Conservation (phyloP, 1,140 invertebrate genomes). For the Saccostrea cuccullata region DNA sequence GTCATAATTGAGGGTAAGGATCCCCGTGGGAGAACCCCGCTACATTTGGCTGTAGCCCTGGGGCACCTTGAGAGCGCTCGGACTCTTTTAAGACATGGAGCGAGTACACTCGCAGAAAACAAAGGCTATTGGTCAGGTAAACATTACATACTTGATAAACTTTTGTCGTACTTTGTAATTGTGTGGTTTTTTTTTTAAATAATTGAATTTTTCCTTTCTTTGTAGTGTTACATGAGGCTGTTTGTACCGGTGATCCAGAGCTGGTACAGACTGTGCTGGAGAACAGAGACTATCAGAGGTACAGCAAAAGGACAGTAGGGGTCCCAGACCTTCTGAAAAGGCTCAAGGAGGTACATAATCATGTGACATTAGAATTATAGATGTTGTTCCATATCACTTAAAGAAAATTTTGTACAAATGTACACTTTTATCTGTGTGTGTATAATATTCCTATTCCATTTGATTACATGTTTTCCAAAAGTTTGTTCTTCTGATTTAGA, state of each 20-base stretch:
- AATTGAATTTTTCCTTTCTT: slow-evolving; percentile 52
- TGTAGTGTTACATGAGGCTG: slow-evolving; percentile 96
- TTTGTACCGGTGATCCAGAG: slow-evolving; percentile 92
- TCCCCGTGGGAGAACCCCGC: slow-evolving; percentile 91
- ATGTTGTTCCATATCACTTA: background rate
- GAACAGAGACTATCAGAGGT: slow-evolving; percentile 91
- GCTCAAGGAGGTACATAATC: slow-evolving; percentile 86
- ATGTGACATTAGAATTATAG: background rate
- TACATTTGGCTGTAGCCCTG: slow-evolving; percentile 94
- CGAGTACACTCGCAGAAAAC: slow-evolving; percentile 95
- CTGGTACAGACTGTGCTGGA: slow-evolving; percentile 91
- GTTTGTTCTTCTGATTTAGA: too few species aligned
- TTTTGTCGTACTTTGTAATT: background rate
- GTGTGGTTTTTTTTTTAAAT: background rate
- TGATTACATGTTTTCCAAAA: too few species aligned
- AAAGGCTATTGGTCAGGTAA: slow-evolving; percentile 94
- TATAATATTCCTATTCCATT: too few species aligned
- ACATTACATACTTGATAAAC: background rate
- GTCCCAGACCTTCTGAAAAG: slow-evolving; percentile 92
- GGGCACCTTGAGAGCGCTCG: slow-evolving; percentile 89
- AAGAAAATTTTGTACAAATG: too few species aligned
- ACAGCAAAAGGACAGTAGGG: slow-evolving; percentile 89
- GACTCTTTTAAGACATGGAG: slow-evolving; percentile 90
- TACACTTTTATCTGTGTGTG: too few species aligned
- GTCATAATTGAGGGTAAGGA: slow-evolving; percentile 87